These are phyloP conservation scores for Hyposoter didymator DNA, from an alignment of 2,888 invertebrate species.

Conservation along the genomic window DNA sequence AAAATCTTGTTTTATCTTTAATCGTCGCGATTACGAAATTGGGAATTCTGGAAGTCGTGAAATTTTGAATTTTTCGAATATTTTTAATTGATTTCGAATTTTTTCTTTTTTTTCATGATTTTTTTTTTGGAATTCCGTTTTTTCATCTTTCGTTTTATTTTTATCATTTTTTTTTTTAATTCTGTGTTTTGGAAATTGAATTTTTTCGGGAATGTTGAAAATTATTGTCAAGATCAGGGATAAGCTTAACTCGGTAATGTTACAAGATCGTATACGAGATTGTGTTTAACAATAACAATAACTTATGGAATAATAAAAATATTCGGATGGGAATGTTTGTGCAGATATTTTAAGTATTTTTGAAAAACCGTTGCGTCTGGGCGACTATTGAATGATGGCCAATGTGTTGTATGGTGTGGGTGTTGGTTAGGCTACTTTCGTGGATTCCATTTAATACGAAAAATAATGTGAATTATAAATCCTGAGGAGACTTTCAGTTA, in stretches of 20 bases:
- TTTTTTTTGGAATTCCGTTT: background rate
- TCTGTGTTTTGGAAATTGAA: background rate
- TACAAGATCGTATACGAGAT: background rate
- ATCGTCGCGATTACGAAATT: background rate
- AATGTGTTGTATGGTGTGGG: conserved; percentile 42
- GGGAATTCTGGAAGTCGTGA: background rate
- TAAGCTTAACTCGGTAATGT: background rate
- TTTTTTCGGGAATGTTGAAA: background rate
- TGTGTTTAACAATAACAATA: background rate
- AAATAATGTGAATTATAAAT: conserved; percentile 50
- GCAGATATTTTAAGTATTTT: background rate
- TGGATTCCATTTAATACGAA: conserved; percentile 33
- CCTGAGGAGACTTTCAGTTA: conserved; percentile 40
- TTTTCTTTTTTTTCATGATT: background rate
- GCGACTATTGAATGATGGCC: conserved; percentile 28
- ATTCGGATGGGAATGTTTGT: background rate
- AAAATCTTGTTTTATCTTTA: background rate
- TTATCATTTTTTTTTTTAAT: background rate
- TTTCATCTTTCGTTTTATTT: background rate
- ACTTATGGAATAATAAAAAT: background rate
- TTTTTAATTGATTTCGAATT: background rate
- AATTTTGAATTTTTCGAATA: background rate
- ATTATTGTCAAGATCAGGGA: background rate
- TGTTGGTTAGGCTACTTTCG: conserved; percentile 37
- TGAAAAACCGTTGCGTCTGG: conserved; percentile 21